Evolutionary conservation across 1,140 invertebrate species (phyloP).

Genomic region (Telenomus remus): DNA sequence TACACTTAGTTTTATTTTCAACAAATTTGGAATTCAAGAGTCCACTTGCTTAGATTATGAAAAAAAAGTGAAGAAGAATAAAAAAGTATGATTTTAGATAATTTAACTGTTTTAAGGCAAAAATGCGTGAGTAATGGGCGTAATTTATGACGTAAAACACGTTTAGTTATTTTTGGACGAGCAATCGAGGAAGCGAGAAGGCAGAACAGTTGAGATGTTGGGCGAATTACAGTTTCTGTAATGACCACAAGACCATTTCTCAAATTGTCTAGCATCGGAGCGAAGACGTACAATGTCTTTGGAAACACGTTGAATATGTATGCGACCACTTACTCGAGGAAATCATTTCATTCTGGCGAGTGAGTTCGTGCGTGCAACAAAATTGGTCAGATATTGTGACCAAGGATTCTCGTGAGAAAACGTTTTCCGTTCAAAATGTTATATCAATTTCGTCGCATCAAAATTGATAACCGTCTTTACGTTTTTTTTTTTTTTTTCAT

Average conservation of each 20-base stretch:
- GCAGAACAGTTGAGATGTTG: not conserved
- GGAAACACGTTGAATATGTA: constrained; percentile 3
- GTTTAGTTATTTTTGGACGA: too few relatives aligned
- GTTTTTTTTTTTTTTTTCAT: too few relatives aligned
- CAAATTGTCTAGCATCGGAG: constrained; percentile 3
- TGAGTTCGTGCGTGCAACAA: not conserved
- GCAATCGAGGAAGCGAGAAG: too few relatives aligned
- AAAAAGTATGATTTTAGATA: too few relatives aligned
- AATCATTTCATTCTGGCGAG: not conserved
- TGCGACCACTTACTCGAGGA: constrained; percentile 1
- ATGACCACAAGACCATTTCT: constrained; percentile 12
- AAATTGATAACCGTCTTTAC: too few relatives aligned
- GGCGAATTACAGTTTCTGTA: not conserved
- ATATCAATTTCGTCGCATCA: not conserved
- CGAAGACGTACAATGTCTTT: constrained; percentile 1
- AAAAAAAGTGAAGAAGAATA: too few relatives aligned
- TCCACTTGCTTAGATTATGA: too few relatives aligned
- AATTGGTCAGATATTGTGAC: constrained; percentile 1
- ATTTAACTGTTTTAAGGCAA: too few relatives aligned
- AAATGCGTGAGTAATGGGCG: too few relatives aligned
- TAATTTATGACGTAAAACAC: too few relatives aligned
- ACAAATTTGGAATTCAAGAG: too few relatives aligned
- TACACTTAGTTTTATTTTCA: too few relatives aligned
- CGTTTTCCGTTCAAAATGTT: not conserved
- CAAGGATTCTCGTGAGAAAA: not conserved